Percentiles rank a stretch among this genome's conserved stretches.
These are phyloP conservation scores for Chaunax sp. DNA, from an alignment of 2,797 vertebrate genomes.

Conservation along the genomic window DNA sequence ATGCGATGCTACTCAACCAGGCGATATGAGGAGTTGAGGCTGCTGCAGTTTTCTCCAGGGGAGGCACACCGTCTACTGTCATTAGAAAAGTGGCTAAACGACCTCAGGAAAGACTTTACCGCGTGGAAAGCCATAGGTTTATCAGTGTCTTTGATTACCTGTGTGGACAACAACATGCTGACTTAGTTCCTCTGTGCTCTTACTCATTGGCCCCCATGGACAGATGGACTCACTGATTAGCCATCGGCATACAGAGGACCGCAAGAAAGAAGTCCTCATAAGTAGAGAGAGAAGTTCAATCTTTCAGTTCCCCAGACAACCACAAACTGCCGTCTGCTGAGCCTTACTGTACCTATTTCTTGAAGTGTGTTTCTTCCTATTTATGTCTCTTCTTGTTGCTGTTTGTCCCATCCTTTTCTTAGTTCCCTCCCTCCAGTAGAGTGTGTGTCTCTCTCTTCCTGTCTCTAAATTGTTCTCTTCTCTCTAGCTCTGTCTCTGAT, in stretches of 20 bases:
- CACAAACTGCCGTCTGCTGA: conserved; percentile 54
- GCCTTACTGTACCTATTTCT: conserved; percentile 51
- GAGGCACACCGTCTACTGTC: too few species aligned
- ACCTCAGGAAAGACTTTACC: conserved; percentile 18
- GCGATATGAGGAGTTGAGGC: too few species aligned
- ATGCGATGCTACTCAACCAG: too few species aligned
- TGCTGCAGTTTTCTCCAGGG: too few species aligned
- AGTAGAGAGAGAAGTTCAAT: conserved; percentile 66
- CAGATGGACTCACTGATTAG: conserved; percentile 67
- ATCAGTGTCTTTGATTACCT: conserved; percentile 68
- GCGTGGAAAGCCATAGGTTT: conserved; percentile 24
- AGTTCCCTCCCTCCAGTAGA: conserved; percentile 15
- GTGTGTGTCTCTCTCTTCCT: conserved; percentile 22
- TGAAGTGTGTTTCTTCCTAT: conserved; percentile 20
- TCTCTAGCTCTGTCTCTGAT: conserved; percentile 35
- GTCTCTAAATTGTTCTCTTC: conserved; percentile 35
- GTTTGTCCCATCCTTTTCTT: background rate
- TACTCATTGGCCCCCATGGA: conserved; percentile 73
- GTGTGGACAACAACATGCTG: conserved; percentile 71
- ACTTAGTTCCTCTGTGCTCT: conserved; percentile 61
- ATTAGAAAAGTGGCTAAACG: conserved; percentile 3
- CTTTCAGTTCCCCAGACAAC: conserved; percentile 62
- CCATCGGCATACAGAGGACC: conserved; percentile 42
- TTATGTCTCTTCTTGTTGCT: conserved; percentile 37
- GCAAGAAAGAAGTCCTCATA: conserved; percentile 64